A percentile compares a stretch with the other conserved stretches of the same genome.
Conservation (phyloP, 2,113 vertebrate genomes). For the Emydura subglobosa region DNA sequence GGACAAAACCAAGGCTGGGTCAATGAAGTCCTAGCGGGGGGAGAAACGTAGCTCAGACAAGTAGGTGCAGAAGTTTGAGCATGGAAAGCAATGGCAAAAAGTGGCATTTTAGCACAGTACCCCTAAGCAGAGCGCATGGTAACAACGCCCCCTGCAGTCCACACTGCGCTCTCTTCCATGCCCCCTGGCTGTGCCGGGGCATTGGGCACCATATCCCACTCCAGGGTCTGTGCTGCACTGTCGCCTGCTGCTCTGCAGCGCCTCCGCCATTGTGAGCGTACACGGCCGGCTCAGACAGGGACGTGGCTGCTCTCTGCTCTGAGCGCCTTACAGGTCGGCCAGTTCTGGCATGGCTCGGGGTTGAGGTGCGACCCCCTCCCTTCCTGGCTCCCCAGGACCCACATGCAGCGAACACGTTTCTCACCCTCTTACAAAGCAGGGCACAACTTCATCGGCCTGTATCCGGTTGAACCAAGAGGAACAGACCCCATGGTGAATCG, state of each 20-base stretch:
- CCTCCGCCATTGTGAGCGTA: background rate
- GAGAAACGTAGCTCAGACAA: rapidly evolving
- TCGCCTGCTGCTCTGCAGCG: background rate
- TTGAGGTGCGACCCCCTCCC: background rate
- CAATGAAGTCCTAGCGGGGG: background rate
- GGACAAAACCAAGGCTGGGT: background rate
- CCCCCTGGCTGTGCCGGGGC: background rate
- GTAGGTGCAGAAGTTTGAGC: rapidly evolving
- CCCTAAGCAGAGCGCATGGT: background rate
- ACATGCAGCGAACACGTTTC: background rate
- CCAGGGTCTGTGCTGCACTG: background rate
- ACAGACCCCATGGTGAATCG: slow-evolving; percentile 95
- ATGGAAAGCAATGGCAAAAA: background rate
- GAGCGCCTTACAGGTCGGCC: background rate
- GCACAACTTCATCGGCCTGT: slow-evolving; percentile 90
- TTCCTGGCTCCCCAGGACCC: background rate
- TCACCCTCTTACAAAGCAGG: slow-evolving; percentile 97
- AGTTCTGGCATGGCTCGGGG: background rate
- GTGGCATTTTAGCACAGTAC: background rate
- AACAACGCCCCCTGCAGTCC: background rate
- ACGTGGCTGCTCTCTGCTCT: background rate
- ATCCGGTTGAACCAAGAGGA: slow-evolving; percentile 97
- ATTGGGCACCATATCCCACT: background rate
- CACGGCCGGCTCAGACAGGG: background rate
- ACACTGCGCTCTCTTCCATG: background rate